Conservation (phyloP, 2,888 invertebrate species). For the Stenotaenia linearis region DNA sequence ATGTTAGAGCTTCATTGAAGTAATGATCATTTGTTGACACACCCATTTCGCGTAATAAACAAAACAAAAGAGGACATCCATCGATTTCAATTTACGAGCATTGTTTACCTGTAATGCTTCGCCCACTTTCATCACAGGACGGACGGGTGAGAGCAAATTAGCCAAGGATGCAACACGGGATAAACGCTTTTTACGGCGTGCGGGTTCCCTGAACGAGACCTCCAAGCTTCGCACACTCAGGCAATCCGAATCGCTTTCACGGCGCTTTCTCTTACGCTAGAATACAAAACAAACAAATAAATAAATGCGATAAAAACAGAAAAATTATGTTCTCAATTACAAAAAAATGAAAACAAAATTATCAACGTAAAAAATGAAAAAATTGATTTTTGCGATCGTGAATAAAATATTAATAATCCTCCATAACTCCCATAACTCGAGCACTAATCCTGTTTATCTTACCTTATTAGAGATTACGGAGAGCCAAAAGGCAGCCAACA, state of each 20-base stretch:
- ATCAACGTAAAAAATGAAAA: too few relatives aligned
- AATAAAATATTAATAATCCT: too few relatives aligned
- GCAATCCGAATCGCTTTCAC: conserved; percentile 30
- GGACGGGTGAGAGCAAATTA: neutral
- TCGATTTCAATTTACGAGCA: too few relatives aligned
- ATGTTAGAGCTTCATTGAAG: neutral
- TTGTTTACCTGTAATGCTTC: conserved; percentile 36
- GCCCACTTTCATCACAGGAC: conserved; percentile 35
- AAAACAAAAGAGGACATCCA: too few relatives aligned
- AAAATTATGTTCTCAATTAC: neutral
- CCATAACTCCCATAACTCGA: too few relatives aligned
- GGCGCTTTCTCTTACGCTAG: conserved; percentile 31
- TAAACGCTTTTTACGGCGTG: neutral
- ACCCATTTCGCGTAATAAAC: neutral
- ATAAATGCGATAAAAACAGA: neutral
- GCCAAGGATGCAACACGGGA: conserved; percentile 32
- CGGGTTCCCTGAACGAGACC: neutral
- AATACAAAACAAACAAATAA: neutral
- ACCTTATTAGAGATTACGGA: conserved; percentile 3
- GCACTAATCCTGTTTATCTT: neutral
- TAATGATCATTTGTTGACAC: neutral
- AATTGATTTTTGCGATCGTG: too few relatives aligned
- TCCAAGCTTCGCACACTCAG: conserved; percentile 27
- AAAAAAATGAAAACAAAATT: too few relatives aligned
- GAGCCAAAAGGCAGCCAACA: neutral